phyloP scores from a whole-genome alignment of 2,888 invertebrate species.

The Mythimna vitellina region DNA sequence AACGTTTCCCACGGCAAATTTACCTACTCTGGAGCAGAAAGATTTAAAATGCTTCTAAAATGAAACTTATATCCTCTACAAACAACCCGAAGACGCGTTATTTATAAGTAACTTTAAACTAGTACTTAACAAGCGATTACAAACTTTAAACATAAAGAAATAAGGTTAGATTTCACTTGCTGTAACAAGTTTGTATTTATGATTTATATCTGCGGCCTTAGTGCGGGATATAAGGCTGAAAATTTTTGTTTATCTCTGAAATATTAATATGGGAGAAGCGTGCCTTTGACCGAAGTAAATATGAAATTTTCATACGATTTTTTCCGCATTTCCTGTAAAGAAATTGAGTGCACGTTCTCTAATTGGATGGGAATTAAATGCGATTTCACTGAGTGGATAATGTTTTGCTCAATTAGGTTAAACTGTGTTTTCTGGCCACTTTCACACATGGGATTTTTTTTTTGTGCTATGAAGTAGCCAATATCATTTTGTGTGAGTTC shows the following conservation, averaged over 20 bases:
- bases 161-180: conserved; percentile 4
- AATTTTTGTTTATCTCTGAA: conserved; percentile 32
- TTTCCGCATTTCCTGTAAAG: conserved; percentile 6
- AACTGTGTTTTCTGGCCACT: background rate
- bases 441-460: too few relatives aligned
- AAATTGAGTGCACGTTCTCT: conserved; percentile 15
- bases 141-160: accelerated
- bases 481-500: too few relatives aligned
- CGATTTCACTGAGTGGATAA: conserved; percentile 10
- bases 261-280: conserved; percentile 19
- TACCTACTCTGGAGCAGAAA: conserved; percentile 19
- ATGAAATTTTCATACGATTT: background rate
- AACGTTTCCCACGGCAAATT: conserved; percentile 11
- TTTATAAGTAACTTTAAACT: conserved; percentile 31
- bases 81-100: conserved; percentile 38
- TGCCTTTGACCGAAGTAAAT: conserved; percentile 27
- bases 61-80: conserved; percentile 37
- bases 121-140: background rate
- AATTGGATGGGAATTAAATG: conserved; percentile 28
- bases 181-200: conserved; percentile 14
- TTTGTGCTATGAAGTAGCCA: too few relatives aligned
- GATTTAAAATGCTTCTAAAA: conserved; percentile 44
- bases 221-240: conserved; percentile 22
- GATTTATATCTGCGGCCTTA: conserved; percentile 26
- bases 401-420: conserved; percentile 8